phyloP scores from a whole-genome alignment of 2,797 vertebrate genomes.

The Pempheris klunzingeri region DNA sequence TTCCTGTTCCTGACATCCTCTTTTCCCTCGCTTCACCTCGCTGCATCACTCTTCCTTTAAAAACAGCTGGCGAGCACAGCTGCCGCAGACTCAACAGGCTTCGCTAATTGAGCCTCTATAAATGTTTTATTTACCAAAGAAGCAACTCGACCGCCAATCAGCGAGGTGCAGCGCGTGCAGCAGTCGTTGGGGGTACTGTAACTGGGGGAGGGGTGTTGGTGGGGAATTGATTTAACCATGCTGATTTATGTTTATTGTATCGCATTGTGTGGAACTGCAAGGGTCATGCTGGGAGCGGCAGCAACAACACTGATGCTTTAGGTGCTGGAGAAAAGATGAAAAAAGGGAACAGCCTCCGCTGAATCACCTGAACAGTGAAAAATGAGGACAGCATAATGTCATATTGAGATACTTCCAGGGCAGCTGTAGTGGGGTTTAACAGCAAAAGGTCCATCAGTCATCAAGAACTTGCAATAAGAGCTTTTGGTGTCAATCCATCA shows the following conservation, averaged over 20 bases:
- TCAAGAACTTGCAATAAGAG: not conserved
- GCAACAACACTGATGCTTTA: not conserved
- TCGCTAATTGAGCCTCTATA: constrained; percentile 80
- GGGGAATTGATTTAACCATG: constrained; percentile 56
- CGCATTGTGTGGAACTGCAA: constrained; percentile 27
- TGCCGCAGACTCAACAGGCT: constrained; percentile 79
- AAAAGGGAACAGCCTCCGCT: not conserved
- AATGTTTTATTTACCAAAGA: constrained; percentile 85
- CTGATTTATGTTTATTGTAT: constrained; percentile 48
- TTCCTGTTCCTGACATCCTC: constrained; percentile 65
- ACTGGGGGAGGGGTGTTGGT: not conserved
- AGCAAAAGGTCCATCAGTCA: constrained; percentile 14
- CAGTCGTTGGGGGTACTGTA: constrained; percentile 7
- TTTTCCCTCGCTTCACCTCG: constrained; percentile 67
- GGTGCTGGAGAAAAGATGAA: constrained; percentile 13
- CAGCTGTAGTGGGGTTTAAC: constrained; percentile 13
- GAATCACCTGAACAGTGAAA: constrained; percentile 27
- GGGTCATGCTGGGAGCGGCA: constrained; percentile 32
- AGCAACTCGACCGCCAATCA: constrained; percentile 73
- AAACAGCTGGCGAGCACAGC: constrained; percentile 85
- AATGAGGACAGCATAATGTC: constrained; percentile 20
- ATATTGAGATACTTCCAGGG: constrained; percentile 17
- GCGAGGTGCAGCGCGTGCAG: constrained; percentile 27
- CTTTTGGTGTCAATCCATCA: constrained; percentile 5
- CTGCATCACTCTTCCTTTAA: constrained; percentile 52